Evolutionary conservation across 2,888 invertebrate species (phyloP), one percentile per base, ranked within the genome.

Genomic region (Osmoderma eremita): DNA sequence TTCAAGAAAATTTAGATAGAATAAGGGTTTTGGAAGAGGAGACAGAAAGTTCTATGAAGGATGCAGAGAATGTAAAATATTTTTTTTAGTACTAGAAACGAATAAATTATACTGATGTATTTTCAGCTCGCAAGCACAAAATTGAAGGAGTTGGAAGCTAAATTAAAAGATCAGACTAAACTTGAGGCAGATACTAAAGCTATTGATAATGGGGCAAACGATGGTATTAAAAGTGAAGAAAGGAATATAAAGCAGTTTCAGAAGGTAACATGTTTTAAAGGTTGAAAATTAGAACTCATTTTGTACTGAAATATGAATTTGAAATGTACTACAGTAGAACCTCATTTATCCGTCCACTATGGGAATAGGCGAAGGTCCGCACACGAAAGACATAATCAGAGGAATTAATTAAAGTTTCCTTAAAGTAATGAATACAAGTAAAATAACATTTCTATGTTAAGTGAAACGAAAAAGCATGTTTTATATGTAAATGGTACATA

Each of bases 211-310:
- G 86, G 89, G 4, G 86, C 88, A 12, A 87, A 87, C 71, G 89
- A 90, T 63, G 87, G 84, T 54, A 84, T 93, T 10, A 87, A 87
- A 68, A 86, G 87, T 45, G 92, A 92, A 76, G 84, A 88, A 65
- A 90, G 89, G 74, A 88, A 89, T 70, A 84, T 88, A n/a, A 86
- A 86, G 39, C 87, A 91, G 74, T 81, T 94, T 39, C 83, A 87
- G 70, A 88, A 88, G 73, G 75, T 76, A 69, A 20, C 1, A 8
- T 3, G 5, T 24, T 5, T 24, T 5, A 30, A 30, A 30, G 5
- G 6, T 8, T 30, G 1, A 30, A 30, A 30, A 10, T 30, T 30
- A 6, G 10, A 30, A 30, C n/a, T n/a, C n/a, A n/a, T n/a, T n/a
- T n/a, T n/a, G n/a, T n/a, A n/a, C n/a, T n/a, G 30, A 30, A 2